phyloP scores from a whole-genome alignment of 1,140 invertebrate genomes.

The Sminthurinus signatus region DNA sequence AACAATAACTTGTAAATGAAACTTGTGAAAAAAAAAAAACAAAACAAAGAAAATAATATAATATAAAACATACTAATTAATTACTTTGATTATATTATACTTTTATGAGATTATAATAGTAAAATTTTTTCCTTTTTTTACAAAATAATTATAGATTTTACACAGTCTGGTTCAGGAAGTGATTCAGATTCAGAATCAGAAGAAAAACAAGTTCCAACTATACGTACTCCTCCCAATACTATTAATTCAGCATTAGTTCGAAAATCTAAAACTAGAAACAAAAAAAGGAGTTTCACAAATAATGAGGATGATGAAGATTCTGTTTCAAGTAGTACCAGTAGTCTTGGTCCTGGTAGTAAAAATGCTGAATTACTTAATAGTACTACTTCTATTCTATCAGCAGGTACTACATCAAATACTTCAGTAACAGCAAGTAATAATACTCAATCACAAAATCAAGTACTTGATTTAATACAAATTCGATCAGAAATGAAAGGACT shows the following conservation, averaged over 20 bases:
- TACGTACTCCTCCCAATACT: conserved; percentile 19
- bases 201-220: conserved; percentile 12
- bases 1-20: no score
- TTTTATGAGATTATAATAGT: background rate
- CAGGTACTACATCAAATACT: conserved; percentile 37
- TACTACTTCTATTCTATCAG: conserved; percentile 40
- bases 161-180: conserved; percentile 21
- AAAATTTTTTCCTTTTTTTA: conserved; percentile 1
- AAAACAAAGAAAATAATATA: no score
- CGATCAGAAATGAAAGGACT: conserved; percentile 74
- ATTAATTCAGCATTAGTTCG: background rate
- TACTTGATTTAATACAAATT: conserved; percentile 73
- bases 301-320: conserved; percentile 25
- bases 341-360: conserved; percentile 44
- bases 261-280: background rate
- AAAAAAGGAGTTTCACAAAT: conserved; percentile 11
- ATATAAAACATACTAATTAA: no score
- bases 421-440: background rate
- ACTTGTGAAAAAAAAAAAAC: no score
- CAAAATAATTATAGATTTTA: background rate
- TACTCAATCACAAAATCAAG: conserved; percentile 22
- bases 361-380: conserved; percentile 44
- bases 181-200: conserved; percentile 24
- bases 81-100: background rate
- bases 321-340: conserved; percentile 11